These are phyloP conservation scores for Scrobipalpa atriplicella DNA, from an alignment of 2,888 invertebrate species.

Conservation along the genomic window DNA sequence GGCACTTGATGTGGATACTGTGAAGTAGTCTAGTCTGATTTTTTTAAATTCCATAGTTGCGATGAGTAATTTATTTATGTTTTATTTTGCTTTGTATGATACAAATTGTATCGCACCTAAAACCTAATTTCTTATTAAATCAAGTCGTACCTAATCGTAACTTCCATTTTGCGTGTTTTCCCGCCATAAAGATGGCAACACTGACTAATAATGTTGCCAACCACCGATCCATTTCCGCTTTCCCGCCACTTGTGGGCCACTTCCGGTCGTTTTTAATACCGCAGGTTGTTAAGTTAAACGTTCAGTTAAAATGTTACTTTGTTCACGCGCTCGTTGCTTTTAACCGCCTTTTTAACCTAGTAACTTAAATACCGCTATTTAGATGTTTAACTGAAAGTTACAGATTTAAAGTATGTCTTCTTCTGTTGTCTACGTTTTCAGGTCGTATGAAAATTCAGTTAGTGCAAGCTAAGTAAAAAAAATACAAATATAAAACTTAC, in stretches of 20 bases:
- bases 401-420: no score
- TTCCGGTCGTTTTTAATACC: constrained; percentile 48
- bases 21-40: no score
- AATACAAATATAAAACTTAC: no score
- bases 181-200: constrained; percentile 57
- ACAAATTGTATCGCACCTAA: background rate
- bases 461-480: no score
- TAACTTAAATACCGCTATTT: constrained; percentile 29
- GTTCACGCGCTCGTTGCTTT: constrained; percentile 8
- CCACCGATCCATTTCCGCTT: constrained; percentile 51
- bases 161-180: constrained; percentile 47
- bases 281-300: constrained; percentile 23
- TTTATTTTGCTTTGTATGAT: no score
- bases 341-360: constrained; percentile 5
- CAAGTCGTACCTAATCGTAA: constrained; percentile 28
- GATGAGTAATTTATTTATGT: no score
- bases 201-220: constrained; percentile 65
- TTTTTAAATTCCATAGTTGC: no score
- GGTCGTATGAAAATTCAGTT: no score
- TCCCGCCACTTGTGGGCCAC: constrained; percentile 35
- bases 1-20: no score
- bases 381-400: no score
- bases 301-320: constrained; percentile 16
- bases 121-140: background rate
- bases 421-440: no score